A percentile compares a stretch with the other conserved stretches of the same genome.
These are phyloP conservation scores for Ptychodera flava DNA, from an alignment of 35 echinoderm and acorn worm species.

Conservation along the genomic window DNA sequence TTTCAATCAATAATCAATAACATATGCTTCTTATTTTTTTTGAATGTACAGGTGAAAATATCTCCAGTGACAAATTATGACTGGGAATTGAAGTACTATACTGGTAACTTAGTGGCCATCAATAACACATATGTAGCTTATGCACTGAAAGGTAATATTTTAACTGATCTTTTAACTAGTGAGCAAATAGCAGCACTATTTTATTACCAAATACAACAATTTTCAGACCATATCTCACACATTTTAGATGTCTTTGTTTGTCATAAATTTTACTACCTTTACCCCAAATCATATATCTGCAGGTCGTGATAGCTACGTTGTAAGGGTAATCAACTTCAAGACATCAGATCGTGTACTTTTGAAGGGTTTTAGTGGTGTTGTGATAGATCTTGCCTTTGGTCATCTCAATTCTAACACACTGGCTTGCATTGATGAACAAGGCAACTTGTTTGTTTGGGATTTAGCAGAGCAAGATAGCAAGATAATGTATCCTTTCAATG, in stretches of 20 bases:
- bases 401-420: constrained; percentile 72
- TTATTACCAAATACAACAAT: no score
- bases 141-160: constrained; percentile 69
- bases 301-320: constrained; percentile 73
- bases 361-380: constrained; percentile 74
- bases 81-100: constrained; percentile 92
- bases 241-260: no score
- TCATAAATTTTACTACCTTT: no score
- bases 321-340: constrained; percentile 63
- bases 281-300: no score
- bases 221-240: no score
- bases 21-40: not conserved
- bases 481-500: constrained; percentile 50
- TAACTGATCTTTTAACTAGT: no score
- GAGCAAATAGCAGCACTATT: no score
- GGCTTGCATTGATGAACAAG: constrained; percentile 75
- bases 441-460: constrained; percentile 73
- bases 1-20: no score
- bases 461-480: constrained; percentile 50
- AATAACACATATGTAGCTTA: constrained; percentile 77
- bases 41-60: constrained; percentile 56
- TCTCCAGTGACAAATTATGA: constrained; percentile 96
- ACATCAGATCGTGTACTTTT: constrained; percentile 64
- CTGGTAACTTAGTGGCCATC: constrained; percentile 82
- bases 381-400: constrained; percentile 75